phyloP scores from a whole-genome alignment of 2,797 vertebrate species.

The Acanthiza pusilla region DNA sequence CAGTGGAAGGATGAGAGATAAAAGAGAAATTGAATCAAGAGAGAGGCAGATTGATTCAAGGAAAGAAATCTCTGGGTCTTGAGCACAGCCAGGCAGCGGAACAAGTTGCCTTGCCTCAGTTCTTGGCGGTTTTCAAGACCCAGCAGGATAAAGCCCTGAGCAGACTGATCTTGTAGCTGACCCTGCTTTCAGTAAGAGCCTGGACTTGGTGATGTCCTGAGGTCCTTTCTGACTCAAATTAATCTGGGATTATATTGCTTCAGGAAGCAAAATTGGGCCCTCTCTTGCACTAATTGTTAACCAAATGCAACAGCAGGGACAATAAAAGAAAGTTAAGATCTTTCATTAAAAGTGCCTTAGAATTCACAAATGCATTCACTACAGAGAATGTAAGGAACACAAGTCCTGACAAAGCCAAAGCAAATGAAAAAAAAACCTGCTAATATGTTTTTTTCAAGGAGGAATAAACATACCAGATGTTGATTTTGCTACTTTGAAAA shows the following conservation, averaged over 20 bases:
- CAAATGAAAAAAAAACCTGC: background rate
- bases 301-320: background rate
- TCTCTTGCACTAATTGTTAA: background rate
- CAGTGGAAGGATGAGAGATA: background rate
- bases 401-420: background rate
- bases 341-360: background rate
- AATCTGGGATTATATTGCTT: background rate
- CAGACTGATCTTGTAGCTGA: background rate
- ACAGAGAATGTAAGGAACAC: background rate
- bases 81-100: background rate
- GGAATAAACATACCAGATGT: background rate
- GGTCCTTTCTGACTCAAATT: background rate
- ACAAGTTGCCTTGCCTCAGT: background rate
- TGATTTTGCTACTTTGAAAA: background rate
- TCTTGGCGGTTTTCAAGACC: background rate
- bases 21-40: background rate
- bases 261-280: background rate
- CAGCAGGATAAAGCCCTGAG: background rate
- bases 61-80: background rate
- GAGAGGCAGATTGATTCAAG: background rate
- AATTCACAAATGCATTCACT: background rate
- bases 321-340: background rate
- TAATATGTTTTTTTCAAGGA: background rate
- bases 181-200: background rate
- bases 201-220: background rate